Evolutionary conservation across 2,888 invertebrate species (phyloP).

Genomic region (Synergus gifuensis): DNA sequence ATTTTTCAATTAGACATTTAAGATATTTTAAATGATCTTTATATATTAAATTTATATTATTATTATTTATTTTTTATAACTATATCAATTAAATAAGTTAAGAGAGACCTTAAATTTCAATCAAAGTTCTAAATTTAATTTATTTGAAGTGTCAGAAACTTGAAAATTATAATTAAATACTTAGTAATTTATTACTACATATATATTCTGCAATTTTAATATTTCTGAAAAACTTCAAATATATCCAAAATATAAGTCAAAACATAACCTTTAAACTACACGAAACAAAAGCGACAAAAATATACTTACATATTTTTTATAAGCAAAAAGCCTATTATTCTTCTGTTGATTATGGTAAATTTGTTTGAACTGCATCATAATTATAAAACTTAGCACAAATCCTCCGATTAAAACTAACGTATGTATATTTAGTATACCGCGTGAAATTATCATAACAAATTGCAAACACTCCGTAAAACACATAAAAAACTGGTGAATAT

Average conservation of each 20-base stretch:
- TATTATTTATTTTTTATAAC: too few species aligned
- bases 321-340: conserved; percentile 77
- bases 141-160: not conserved
- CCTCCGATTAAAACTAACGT: conserved; percentile 69
- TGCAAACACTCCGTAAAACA: not conserved
- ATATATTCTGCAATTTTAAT: not conserved
- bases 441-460: conserved; percentile 71
- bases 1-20: conserved; percentile 12
- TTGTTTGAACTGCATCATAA: conserved; percentile 78
- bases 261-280: conserved; percentile 6
- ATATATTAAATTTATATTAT: too few species aligned
- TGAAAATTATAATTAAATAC: not conserved
- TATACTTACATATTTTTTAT: conserved; percentile 77
- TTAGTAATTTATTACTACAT: not conserved
- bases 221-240: not conserved
- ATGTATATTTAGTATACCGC: conserved; percentile 72
- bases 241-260: not conserved
- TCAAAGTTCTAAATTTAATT: too few species aligned
- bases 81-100: too few species aligned
- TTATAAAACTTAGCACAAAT: conserved; percentile 71
- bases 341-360: conserved; percentile 78
- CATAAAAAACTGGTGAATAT: not conserved
- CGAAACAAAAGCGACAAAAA: not conserved
- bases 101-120: too few species aligned
- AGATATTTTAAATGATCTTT: not conserved